Percentiles rank a stretch among this genome's conserved stretches.
Conservation (phyloP, 2,888 invertebrate genomes). For the Lithophane semibrunnea region DNA sequence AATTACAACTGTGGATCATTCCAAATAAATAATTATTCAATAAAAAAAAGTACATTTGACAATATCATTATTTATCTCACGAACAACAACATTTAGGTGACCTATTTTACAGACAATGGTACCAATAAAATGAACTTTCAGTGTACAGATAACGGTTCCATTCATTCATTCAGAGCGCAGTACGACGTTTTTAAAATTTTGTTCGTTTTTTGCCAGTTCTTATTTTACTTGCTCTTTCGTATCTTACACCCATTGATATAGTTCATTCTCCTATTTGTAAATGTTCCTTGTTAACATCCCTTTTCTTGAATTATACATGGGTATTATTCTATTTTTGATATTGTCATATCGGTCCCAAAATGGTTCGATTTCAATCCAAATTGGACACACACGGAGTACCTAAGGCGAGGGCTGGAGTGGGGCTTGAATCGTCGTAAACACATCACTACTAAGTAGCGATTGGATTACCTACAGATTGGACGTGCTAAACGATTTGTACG, state of each 20-base stretch:
- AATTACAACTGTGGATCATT: neutral
- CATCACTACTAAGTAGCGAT: constrained; percentile 51
- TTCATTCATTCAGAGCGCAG: constrained; percentile 45
- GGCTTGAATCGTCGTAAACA: constrained; percentile 50
- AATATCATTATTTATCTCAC: constrained; percentile 32
- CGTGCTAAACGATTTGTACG: constrained; percentile 60
- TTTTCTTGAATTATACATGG: constrained; percentile 8
- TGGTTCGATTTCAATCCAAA: constrained; percentile 15
- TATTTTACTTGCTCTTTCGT: constrained; percentile 45
- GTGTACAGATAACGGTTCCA: constrained; percentile 47
- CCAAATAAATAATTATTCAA: neutral
- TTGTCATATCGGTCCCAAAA: constrained; percentile 1
- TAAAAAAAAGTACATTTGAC: constrained; percentile 23
- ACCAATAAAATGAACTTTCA: constrained; percentile 53
- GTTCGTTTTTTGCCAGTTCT: constrained; percentile 22
- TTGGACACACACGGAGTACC: constrained; percentile 21
- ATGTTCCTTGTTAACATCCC: constrained; percentile 4
- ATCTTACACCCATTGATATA: constrained; percentile 36
- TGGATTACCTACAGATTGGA: constrained; percentile 59
- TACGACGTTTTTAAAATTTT: constrained; percentile 13
- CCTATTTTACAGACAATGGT: constrained; percentile 55
- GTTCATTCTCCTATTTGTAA: constrained; percentile 31
- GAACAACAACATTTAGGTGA: constrained; percentile 41
- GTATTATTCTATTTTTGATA: neutral
- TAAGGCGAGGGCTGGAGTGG: neutral